phyloP scores from a whole-genome alignment of 2,113 vertebrate species.

The Dipodomys stephensi region DNA sequence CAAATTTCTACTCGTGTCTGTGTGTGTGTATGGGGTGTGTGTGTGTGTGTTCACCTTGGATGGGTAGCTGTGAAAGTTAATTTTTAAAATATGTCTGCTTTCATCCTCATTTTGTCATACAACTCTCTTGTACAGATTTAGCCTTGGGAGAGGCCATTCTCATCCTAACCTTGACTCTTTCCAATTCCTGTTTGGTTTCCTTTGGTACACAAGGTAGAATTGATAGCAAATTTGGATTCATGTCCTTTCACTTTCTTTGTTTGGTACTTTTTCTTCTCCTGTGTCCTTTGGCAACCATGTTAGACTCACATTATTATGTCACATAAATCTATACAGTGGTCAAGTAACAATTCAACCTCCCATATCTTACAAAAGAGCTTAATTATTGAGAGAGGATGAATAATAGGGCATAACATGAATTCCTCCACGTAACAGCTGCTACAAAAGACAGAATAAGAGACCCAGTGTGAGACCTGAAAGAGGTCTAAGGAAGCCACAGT shows the following conservation, averaged over 20 bases:
- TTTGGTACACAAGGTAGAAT: neutral
- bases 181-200: conserved; percentile 55
- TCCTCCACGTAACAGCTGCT: neutral
- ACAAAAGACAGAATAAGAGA: neutral
- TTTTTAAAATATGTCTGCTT: neutral
- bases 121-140: conserved; percentile 33
- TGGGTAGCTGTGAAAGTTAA: neutral
- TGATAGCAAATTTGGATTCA: neutral
- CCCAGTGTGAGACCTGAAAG: neutral
- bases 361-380: conserved; percentile 43
- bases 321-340: conserved; percentile 3
- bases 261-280: conserved; percentile 23
- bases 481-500: neutral
- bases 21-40: neutral
- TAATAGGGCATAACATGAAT: neutral
- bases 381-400: neutral
- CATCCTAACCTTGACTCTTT: conserved; percentile 41
- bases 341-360: conserved; percentile 17
- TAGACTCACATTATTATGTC: neutral
- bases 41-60: neutral
- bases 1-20: neutral
- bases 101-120: conserved; percentile 24
- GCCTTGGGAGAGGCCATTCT: neutral
- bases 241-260: neutral
- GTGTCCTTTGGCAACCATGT: neutral